Percentiles rank a stretch among this genome's conserved stretches.
Conservation (phyloP, 2,797 vertebrate genomes). For the Rhynchonycteris naso region DNA sequence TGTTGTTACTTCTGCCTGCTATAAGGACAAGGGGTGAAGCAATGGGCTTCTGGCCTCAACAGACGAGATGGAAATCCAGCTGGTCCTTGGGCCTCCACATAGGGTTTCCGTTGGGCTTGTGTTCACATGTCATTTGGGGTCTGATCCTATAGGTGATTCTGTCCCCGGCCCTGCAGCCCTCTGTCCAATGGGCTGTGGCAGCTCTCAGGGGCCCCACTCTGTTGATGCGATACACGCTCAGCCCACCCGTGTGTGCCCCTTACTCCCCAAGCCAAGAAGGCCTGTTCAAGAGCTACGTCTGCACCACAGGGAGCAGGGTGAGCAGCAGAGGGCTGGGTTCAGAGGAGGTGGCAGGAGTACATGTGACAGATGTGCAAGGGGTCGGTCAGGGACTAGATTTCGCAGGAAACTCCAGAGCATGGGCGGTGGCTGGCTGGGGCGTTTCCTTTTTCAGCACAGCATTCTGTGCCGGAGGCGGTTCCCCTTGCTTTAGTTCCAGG, state of each 20-base stretch:
- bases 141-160: not conserved
- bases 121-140: not conserved
- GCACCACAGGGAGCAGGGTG: not conserved
- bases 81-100: not conserved
- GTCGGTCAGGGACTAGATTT: not conserved
- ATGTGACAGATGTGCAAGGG: fast-evolving
- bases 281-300: fast-evolving
- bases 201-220: not conserved
- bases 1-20: not conserved
- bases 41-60: not conserved
- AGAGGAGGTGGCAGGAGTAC: not conserved
- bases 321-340: not conserved
- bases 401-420: not conserved
- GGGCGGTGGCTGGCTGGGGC: not conserved
- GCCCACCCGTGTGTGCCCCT: fast-evolving
- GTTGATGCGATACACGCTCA: not conserved
- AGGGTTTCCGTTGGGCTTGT: not conserved
- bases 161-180: not conserved
- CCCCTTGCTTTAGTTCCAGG: not conserved
- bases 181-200: not conserved
- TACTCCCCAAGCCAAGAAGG: fast-evolving
- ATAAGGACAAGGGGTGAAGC: not conserved
- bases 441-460: fast-evolving
- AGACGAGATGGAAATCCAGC: not conserved
- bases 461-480: not conserved